Percentiles rank a stretch among this genome's conserved stretches.
These are phyloP conservation scores for Acanthornis magna DNA, from an alignment of 2,797 vertebrate genomes.

Conservation along the genomic window DNA sequence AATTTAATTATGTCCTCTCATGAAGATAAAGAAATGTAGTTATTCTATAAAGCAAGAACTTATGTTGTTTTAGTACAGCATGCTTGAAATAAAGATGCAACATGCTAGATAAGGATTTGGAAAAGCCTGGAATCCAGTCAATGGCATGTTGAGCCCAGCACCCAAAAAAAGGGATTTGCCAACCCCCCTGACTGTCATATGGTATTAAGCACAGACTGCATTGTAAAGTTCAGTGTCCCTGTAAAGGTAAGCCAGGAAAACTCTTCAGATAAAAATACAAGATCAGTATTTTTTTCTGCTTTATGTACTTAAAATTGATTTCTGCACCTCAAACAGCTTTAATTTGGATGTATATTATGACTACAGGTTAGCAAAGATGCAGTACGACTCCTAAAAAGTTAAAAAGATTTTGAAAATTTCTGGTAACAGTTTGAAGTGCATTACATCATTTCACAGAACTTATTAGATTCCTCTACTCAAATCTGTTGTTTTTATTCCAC, in stretches of 20 bases:
- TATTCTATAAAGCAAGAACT: neutral
- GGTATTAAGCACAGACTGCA: neutral
- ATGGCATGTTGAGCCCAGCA: neutral
- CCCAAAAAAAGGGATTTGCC: neutral
- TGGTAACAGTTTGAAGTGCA: neutral
- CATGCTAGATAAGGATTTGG: neutral
- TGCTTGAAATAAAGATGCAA: neutral
- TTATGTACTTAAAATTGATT: neutral
- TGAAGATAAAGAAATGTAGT: neutral
- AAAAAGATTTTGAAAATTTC: neutral
- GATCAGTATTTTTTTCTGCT: neutral
- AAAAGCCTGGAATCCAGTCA: neutral
- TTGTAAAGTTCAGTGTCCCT: neutral
- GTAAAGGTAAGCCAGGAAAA: neutral
- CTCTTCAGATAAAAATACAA: neutral
- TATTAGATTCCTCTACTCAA: neutral
- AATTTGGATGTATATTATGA: neutral
- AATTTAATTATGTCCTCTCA: neutral
- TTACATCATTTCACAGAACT: neutral
- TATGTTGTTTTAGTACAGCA: neutral
- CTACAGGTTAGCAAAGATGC: neutral
- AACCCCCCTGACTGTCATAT: neutral
- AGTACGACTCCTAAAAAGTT: neutral
- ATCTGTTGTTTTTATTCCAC: neutral
- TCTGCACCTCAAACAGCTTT: neutral